Conservation (phyloP, 2,797 vertebrate species). For the Siniperca obscura region DNA sequence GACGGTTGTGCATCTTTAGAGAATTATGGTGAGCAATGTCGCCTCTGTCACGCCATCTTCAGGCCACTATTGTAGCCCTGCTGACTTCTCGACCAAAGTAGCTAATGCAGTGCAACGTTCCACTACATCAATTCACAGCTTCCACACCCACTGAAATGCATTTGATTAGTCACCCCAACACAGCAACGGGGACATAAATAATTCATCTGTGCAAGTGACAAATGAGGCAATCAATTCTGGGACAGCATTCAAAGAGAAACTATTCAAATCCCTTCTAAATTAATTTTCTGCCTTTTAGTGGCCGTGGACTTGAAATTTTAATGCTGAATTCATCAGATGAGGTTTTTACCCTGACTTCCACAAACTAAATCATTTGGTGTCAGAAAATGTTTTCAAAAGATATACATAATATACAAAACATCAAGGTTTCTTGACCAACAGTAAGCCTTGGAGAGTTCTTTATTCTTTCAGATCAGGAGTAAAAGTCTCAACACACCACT, state of each 20-base stretch:
- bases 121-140: constrained; percentile 68
- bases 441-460: background rate
- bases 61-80: constrained; percentile 30
- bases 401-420: constrained; percentile 19
- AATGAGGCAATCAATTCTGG: constrained; percentile 83
- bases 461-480: constrained; percentile 9
- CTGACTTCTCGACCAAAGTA: constrained; percentile 56
- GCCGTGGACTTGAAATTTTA: constrained; percentile 61
- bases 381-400: constrained; percentile 27
- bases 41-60: constrained; percentile 43
- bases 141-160: constrained; percentile 75
- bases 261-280: constrained; percentile 78
- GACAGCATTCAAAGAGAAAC: constrained; percentile 81
- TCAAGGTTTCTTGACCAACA: constrained; percentile 15
- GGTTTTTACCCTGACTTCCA: constrained; percentile 44
- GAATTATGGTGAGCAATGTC: constrained; percentile 17
- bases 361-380: constrained; percentile 31
- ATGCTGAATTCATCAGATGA: constrained; percentile 65
- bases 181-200: constrained; percentile 81
- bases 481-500: constrained; percentile 2
- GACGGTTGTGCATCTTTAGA: background rate
- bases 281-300: constrained; percentile 78
- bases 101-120: constrained; percentile 68
- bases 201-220: constrained; percentile 85
- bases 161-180: constrained; percentile 81